Conservation (phyloP, 2,888 invertebrate genomes). For the Hydraecia micacea region DNA sequence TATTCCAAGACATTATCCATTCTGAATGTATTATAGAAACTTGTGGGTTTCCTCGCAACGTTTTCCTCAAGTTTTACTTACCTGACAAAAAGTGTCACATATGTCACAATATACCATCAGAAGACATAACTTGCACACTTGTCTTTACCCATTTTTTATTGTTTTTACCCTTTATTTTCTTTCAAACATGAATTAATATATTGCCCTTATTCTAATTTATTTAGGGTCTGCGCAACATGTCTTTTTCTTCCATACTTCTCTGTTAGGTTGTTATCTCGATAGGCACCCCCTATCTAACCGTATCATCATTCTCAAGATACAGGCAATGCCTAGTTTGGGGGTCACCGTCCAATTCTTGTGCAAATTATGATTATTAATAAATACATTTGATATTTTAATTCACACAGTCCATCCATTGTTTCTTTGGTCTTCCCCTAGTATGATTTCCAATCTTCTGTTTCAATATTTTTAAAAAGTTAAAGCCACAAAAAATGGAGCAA, state of each 20-base stretch:
- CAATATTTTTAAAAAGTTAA: not conserved
- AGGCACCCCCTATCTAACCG: too few species aligned
- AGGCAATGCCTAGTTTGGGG: too few species aligned
- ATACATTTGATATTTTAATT: too few species aligned
- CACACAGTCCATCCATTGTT: not conserved
- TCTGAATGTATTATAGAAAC: slow-evolving; percentile 35
- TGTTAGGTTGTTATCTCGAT: not conserved
- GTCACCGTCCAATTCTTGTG: too few species aligned
- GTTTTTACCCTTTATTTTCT: not conserved
- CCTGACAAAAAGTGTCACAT: slow-evolving; percentile 39
- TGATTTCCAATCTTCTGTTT: not conserved
- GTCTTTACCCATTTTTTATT: not conserved
- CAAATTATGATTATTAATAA: too few species aligned
- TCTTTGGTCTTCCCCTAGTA: not conserved
- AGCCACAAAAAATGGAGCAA: not conserved
- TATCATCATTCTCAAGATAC: not conserved
- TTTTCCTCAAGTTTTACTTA: slow-evolving; percentile 51
- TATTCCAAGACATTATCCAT: slow-evolving; percentile 20
- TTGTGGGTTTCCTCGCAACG: slow-evolving; percentile 20
- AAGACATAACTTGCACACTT: not conserved
- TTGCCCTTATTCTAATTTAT: too few species aligned
- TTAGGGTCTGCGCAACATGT: too few species aligned
- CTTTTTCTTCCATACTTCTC: not conserved
- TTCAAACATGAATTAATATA: not conserved
- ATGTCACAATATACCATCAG: slow-evolving; percentile 18